Evolutionary conservation across 2,888 invertebrate species (phyloP), one percentile per base, ranked within the genome.

Genomic region (Erebia epiphron): DNA sequence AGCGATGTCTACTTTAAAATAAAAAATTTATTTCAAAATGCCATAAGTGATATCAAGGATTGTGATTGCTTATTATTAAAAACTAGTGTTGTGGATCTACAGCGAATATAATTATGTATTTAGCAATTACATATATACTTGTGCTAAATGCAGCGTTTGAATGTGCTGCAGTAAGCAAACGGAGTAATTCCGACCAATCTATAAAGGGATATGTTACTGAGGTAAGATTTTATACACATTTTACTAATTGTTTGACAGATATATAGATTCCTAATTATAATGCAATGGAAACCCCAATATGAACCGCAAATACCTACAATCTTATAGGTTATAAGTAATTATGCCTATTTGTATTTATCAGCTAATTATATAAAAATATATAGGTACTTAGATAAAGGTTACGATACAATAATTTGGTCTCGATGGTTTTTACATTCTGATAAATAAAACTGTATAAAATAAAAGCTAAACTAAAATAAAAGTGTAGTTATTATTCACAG

Each of bases 181-280:
- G 96, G 80, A 96, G 96, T 84, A 96, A 96, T 87, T 96, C 96
- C 61, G 97, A 98, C 87, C 96, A 96, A 83, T 96, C 97, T 73
- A 95, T 98, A 63, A 95, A 95, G 82, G 97, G 96, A 86, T 98
- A 97, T 85, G 93, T 97, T 80, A 97, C 97, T 14, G 97, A 97
- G 96, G 97, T 97, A 93, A 80, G 74, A 16, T 7, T 26, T 54
- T 1, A 10, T 57, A 63, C 14, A 26, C 18, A 16, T 16, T 16
- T 16, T 11, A 16, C 16, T 18, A 5, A 43, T 43, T 1, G 13
- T 61, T 43, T 18, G 1, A 10, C 18, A 18, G 43, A 61, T 61
- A 18, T 7, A 50, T n/a, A 13, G n/a, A 35, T 35, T n/a, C 9
- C 0, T 14, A 7, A 52, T 14, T 8, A 35, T 52, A n/a, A 16